These are phyloP conservation scores for Drosophila maculinotata DNA, from an alignment of 2,888 invertebrate species.

Conservation along the genomic window DNA sequence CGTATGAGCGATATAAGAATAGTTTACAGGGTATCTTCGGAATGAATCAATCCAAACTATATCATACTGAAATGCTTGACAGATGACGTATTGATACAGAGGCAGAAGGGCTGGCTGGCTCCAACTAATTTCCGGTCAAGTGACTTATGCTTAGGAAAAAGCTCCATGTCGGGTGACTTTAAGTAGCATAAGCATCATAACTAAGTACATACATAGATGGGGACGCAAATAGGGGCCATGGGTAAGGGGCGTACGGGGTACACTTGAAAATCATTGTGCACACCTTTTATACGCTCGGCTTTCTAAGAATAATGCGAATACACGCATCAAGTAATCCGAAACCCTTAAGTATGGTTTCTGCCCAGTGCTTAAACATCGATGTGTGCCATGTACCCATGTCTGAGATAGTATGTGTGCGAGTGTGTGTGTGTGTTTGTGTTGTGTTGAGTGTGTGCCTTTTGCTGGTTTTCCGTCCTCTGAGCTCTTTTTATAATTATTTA, in stretches of 20 bases:
- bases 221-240: conserved; percentile 21
- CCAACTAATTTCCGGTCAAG: conserved; percentile 49
- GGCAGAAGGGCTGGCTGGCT: conserved; percentile 16
- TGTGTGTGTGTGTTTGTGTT: conserved; percentile 24
- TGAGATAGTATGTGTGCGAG: conserved; percentile 1
- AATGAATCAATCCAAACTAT: not conserved
- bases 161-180: conserved; percentile 28
- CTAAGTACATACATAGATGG: conserved; percentile 10
- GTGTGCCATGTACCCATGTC: conserved; percentile 61
- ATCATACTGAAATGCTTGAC: not conserved
- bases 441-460: conserved; percentile 40
- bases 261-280: conserved; percentile 76
- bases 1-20: no score
- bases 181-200: conserved; percentile 27
- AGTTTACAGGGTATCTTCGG: no score
- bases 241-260: conserved; percentile 28
- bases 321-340: conserved; percentile 80
- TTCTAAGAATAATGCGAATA: conserved; percentile 82
- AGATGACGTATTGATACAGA: conserved; percentile 3
- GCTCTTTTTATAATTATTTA: conserved; percentile 82
- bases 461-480: conserved; percentile 32
- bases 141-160: conserved; percentile 18
- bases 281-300: conserved; percentile 82
- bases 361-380: conserved; percentile 81
- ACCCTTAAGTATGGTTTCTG: conserved; percentile 81